Percentiles rank a stretch among this genome's conserved stretches.
Evolutionary conservation across 1,140 invertebrate genomes (phyloP).

Genomic region (Drosophila pallidifrons): DNA sequence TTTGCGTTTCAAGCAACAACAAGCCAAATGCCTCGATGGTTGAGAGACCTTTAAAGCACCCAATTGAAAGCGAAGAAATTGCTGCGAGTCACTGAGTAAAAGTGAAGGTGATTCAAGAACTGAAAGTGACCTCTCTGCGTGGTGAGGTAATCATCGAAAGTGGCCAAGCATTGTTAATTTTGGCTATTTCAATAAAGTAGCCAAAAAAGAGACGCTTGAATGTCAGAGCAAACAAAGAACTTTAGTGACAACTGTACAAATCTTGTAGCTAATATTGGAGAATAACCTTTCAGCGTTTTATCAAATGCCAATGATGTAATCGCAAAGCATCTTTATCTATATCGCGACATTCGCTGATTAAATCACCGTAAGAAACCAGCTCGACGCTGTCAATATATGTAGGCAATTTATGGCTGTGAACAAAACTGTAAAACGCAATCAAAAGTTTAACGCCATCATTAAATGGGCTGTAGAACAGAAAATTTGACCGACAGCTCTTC

Average conservation of each 20-base stretch:
- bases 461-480: slow-evolving; percentile 14
- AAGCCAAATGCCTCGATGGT: slow-evolving; percentile 4
- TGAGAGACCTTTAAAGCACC: slow-evolving; percentile 17
- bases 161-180: background rate
- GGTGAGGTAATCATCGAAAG: slow-evolving; percentile 33
- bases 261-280: background rate
- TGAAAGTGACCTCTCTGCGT: background rate
- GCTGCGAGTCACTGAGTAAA: slow-evolving; percentile 4
- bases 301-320: slow-evolving; percentile 6
- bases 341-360: background rate
- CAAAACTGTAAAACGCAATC: slow-evolving; percentile 38
- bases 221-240: background rate
- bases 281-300: background rate
- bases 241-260: background rate
- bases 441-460: slow-evolving; percentile 26
- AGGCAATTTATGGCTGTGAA: slow-evolving; percentile 13
- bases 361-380: background rate
- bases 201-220: background rate
- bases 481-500: slow-evolving; percentile 4
- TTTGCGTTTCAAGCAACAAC: slow-evolving; percentile 9
- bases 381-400: background rate
- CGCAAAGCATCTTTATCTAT: background rate
- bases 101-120: slow-evolving; percentile 43
- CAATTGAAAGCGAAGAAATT: slow-evolving; percentile 29
- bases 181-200: background rate